Conservation (phyloP, 2,113 vertebrate genomes). For the Prolemur simus region DNA sequence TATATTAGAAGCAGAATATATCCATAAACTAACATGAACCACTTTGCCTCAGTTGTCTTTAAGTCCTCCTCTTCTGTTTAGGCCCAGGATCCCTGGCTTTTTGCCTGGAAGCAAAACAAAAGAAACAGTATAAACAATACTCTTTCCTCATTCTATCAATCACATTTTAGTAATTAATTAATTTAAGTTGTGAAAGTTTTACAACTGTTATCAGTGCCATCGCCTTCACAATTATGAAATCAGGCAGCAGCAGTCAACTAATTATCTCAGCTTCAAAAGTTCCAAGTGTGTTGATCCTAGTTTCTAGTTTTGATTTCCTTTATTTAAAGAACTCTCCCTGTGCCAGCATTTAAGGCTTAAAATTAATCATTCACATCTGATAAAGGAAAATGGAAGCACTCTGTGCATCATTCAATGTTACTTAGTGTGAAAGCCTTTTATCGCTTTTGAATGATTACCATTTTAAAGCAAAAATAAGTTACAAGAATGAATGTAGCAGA, state of each 20-base stretch:
- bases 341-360: constrained; percentile 8
- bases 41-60: constrained; percentile 23
- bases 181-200: constrained; percentile 46
- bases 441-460: background rate
- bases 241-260: constrained; percentile 25
- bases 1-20: background rate
- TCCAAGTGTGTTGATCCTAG: background rate
- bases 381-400: background rate
- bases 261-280: constrained; percentile 50
- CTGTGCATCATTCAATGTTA: background rate
- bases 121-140: background rate
- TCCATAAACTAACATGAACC: constrained; percentile 6
- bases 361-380: constrained; percentile 34
- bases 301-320: constrained; percentile 44
- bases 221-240: constrained; percentile 50
- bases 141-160: constrained; percentile 34
- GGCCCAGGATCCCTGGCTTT: background rate
- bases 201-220: background rate
- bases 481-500: background rate
- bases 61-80: background rate
- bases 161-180: constrained; percentile 52
- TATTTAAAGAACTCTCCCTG: constrained; percentile 19
- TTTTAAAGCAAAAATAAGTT: background rate
- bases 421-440: background rate
- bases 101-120: constrained; percentile 29